Evolutionary conservation across 2,888 invertebrate genomes (phyloP), one percentile per base, ranked within the genome.

Genomic region (Electrophaes corylata): DNA sequence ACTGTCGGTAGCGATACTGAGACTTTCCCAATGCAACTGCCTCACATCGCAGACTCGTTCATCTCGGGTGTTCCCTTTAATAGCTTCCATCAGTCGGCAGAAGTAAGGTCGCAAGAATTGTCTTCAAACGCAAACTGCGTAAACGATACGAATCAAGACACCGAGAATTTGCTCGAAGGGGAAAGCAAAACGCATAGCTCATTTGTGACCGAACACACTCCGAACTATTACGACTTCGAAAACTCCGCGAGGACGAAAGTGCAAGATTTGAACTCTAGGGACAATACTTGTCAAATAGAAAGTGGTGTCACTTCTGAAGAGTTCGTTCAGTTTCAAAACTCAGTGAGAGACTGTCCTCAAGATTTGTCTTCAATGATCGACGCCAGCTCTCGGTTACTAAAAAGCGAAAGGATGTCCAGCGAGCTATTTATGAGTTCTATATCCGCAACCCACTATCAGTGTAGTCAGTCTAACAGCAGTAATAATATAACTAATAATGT

Each of bases 191-290:
- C 77, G 16, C 51, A 79, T 1, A 83, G 79, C 61, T 72, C 70
- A 2, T 64, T 62, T 3, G 63, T 67, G 0, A 68, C 76, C 5
- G 79, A 81, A 29, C 73, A 75, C 33, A 80, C 81, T 8, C 81
- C 84, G 0, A 81, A 83, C 5, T 88, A 86, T 67, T 79, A 82
- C 2, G 88, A 88, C 65, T 90, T 90, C 54, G 86, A 86, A 69
- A 77, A 72, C 55, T 88, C 88, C 0, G 89, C 80, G 1, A 50
- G 71, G 1, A 29, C 12, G 16, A 86, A 84, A 68, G 82, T 86
- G 0, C 88, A 88, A 66, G 84, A 89, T 29, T 60, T 78, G 6
- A 64, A 72, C 45, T 73, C 78, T 6, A 75, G 65, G 44, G 76
- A 81, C 26, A 78, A 73, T 50, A 81, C 81, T 75, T 81, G 79